A percentile compares a stretch with the other conserved stretches of the same genome.
Conservation (phyloP, 2,888 invertebrate species). For the Drosophila quasianomalipes region DNA sequence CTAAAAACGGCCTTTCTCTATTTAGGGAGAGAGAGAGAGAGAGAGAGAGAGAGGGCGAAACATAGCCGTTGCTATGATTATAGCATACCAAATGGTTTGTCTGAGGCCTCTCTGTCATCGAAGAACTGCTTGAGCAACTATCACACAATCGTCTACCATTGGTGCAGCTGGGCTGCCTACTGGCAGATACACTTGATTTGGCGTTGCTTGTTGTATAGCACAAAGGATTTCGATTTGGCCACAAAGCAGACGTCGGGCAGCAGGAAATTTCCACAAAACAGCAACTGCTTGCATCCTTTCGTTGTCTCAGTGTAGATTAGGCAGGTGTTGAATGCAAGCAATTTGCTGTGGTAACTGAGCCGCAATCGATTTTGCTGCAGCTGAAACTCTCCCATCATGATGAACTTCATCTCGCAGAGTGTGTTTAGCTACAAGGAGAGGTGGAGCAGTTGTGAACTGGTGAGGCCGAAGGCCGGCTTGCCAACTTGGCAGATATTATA, state of each 20-base stretch:
- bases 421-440: slow-evolving; percentile 25
- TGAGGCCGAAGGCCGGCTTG: not conserved
- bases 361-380: slow-evolving; percentile 22
- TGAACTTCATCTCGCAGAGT: slow-evolving; percentile 34
- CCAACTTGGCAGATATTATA: too few relatives aligned
- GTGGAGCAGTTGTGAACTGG: not conserved
- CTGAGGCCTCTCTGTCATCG: not conserved
- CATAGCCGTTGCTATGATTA: not conserved
- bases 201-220: slow-evolving; percentile 43
- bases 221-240: slow-evolving; percentile 43
- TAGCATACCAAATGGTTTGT: slow-evolving; percentile 37
- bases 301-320: slow-evolving; percentile 36
- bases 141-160: slow-evolving; percentile 29
- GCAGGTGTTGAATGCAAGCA: slow-evolving; percentile 51
- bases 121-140: slow-evolving; percentile 17
- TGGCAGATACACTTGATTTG: slow-evolving; percentile 47
- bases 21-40: not conserved
- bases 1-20: not conserved
- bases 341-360: slow-evolving; percentile 43
- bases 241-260: slow-evolving; percentile 47
- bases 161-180: not conserved
- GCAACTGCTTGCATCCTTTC: slow-evolving; percentile 24
- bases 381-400: slow-evolving; percentile 34
- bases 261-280: slow-evolving; percentile 38
- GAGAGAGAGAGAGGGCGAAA: not conserved